Evolutionary conservation across 2,888 invertebrate species (phyloP), one percentile per base, ranked within the genome.

Genomic region (Lutraria lutraria): DNA sequence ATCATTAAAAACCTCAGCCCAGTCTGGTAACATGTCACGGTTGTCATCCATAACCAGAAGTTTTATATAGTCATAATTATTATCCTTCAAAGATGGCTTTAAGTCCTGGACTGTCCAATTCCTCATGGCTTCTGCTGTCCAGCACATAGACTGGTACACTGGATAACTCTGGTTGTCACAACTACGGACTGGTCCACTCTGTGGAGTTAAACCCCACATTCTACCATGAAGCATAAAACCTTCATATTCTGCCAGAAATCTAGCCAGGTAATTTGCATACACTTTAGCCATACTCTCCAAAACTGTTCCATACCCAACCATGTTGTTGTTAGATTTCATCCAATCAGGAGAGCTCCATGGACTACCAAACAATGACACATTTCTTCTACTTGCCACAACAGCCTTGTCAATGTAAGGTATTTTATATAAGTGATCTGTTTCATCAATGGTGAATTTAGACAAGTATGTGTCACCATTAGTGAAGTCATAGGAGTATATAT

Each of bases 141-240:
- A 98, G 34, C 98, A 98, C 96, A 98, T 97, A 13, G 98, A 97
- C 96, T 98, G 91, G 72, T 87, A 90, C n/a, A 53, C 68, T 95
- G 98, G 98, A 0, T 96, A 95, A 91, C 96, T 97, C 87, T 93
- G 89, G 6, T 93, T 92, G n/a, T 95, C 89, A 25, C 95, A 93
- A 0, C 97, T 97, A 83, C 95, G 54, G 98, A 96, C 94, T 0
- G 99, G 99, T 96, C 99, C 99, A 96, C 99, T 99, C 52, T 98
- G 98, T 0, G 98, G 98, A 0, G 99, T 98, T 63, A 99, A 97
- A 0, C 98, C 98, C 99, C 99, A 99, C 88, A 97, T 95, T 12
- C 94, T 60, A 13, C 91, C 56, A 97, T 93, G 43, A 97, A 97
- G 19, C 97, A 96, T 90, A 53, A 88, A 88, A 52, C 97, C 97